Evolutionary conservation across 2,797 vertebrate species (phyloP).

Genomic region (Myotis pilosus): DNA sequence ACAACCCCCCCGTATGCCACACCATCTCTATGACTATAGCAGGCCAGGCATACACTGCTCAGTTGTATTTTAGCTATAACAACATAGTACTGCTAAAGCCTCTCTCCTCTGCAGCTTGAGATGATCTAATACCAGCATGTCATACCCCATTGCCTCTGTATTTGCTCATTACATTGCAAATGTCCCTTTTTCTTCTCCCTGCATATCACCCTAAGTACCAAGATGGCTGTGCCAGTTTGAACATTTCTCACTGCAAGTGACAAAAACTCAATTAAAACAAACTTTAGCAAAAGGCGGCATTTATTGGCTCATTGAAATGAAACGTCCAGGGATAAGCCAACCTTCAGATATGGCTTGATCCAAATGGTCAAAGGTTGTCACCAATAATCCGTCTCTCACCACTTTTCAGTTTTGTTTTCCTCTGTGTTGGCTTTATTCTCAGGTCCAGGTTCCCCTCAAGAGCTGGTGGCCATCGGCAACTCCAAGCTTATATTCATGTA

Average conservation of each 20-base stretch:
- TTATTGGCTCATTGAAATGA: not conserved
- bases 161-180: not conserved
- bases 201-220: not conserved
- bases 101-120: not conserved
- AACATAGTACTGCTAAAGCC: not conserved
- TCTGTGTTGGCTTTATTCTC: not conserved
- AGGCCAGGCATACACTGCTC: not conserved
- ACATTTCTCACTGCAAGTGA: not conserved
- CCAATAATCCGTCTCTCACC: not conserved
- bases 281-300: not conserved
- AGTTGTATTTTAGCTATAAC: not conserved
- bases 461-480: not conserved
- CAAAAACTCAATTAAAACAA: slow-evolving; percentile 30
- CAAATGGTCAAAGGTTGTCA: not conserved
- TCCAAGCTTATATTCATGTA: not conserved
- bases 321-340: not conserved
- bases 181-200: not conserved
- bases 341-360: not conserved
- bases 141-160: not conserved
- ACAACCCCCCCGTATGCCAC: not conserved
- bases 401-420: not conserved
- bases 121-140: not conserved
- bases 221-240: not conserved
- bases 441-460: not conserved
- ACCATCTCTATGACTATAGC: not conserved